Evolutionary conservation across 2,888 invertebrate genomes (phyloP).

Genomic region (Apomyelois bistriatella): DNA sequence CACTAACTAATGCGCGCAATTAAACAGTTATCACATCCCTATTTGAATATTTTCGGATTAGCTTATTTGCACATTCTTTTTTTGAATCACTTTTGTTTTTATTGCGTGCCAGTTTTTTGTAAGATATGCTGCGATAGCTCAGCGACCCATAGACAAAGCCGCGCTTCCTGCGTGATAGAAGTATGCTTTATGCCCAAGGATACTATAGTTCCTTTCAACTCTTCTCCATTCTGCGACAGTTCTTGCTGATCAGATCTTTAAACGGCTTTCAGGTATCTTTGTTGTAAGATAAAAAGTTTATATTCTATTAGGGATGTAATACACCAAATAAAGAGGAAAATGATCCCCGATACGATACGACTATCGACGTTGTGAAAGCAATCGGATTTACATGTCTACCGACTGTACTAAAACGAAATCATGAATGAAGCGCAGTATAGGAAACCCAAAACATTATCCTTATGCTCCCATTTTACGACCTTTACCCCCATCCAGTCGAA

Average conservation of each 20-base stretch:
- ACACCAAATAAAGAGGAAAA: conserved; percentile 62
- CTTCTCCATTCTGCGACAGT: not conserved
- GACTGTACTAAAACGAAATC: conserved; percentile 77
- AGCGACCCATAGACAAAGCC: too few relatives aligned
- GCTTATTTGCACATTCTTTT: conserved; percentile 17
- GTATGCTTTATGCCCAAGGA: too few relatives aligned
- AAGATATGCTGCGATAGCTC: not conserved
- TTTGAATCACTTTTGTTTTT: conserved; percentile 4
- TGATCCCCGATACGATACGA: conserved; percentile 51
- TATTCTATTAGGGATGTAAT: conserved; percentile 69
- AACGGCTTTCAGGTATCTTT: not conserved
- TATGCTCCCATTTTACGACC: conserved; percentile 80
- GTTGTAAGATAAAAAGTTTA: conserved; percentile 13
- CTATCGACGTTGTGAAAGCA: conserved; percentile 65
- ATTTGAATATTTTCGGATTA: conserved; percentile 14
- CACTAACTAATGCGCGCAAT: conserved; percentile 53
- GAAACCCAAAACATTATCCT: conserved; percentile 80
- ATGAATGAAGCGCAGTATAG: conserved; percentile 79
- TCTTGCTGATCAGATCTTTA: too few relatives aligned
- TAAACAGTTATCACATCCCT: conserved; percentile 57
- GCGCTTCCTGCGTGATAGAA: too few relatives aligned
- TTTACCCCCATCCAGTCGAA: conserved; percentile 78
- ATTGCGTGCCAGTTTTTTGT: conserved; percentile 9
- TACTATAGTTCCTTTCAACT: too few relatives aligned
- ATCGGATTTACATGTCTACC: conserved; percentile 78